Base-by-base conservation (phyloP, 64 coral and sea anemone species). In the Trachythela sp. region DNA sequence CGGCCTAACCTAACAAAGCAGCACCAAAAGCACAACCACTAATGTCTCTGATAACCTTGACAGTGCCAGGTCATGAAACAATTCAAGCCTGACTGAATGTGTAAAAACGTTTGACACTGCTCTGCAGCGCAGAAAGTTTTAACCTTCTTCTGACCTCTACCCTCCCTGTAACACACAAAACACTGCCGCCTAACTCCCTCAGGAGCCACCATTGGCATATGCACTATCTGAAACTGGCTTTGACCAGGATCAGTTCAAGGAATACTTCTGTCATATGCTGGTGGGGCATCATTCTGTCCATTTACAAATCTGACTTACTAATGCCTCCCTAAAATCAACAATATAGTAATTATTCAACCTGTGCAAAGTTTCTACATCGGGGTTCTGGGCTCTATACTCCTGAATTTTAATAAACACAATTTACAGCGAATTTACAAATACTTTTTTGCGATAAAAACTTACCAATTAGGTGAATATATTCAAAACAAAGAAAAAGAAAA, bases 101-200 rank as follows among this genome's bases (percentile, higher is more conserved):
- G 64, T 32, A 70, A 70, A 32, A 70, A 70, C 64, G 18, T 83
- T 22, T 42, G 30, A 31, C 84, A 91, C 24, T 91, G 89, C n/a
- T 80, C 83, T 5, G 84, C 84, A 41, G 33, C 31, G 43, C 64
- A 70, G 30, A 9, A 70, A 70, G 64, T 70, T 32, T 9, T n/a
- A 9, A 70, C n/a, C n/a, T n/a, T n/a, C n/a, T n/a, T n/a, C n/a
- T n/a, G n/a, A n/a, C n/a, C n/a, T n/a, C n/a, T n/a, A 5, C 5
- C 24, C 24, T n/a, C 64, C 64, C 30, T 70, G 24, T 70, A 70
- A 70, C 64, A 70, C 20, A 70, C 64, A 26, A 8, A 22, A 70
- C 64, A 70, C 7, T n/a, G 7, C 7, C 30, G 18, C 30, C 8
- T n/a, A n/a, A n/a, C n/a, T n/a, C n/a, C 20, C 24, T 22, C 8